Base-by-base conservation (phyloP, 2,888 invertebrate genomes). In the Plagodis dolabraria region DNA sequence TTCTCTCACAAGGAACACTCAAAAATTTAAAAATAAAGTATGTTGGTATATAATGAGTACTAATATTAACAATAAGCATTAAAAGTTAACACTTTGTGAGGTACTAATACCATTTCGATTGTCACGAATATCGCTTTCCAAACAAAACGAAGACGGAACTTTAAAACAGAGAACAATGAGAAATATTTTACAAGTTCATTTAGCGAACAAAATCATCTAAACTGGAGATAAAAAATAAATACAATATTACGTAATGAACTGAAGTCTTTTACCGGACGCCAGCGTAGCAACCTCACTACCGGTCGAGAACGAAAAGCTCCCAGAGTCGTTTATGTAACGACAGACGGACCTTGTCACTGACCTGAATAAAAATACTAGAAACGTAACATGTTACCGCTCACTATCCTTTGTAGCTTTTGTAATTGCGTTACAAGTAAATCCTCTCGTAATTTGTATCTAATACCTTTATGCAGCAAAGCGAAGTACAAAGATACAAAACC, bases 401-500 rank as follows among this genome's bases (percentile, higher is more conserved):
- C n/a, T 69, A 64, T 63, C 56, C 64, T 65, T 69, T 70, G 67
- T 65, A 62, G 69, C 65, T 68, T 69, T 61, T 62, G 57, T 69
- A 66, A 67, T 59, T 65, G 63, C 60, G 62, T 64, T 60, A 67
- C 60, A 64, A 72, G 75, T 74, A 79, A 80, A 77, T 77, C 74
- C 77, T 77, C 79, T 82, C 80, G 79, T 85, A 81, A 82, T 81
- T 85, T 83, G 82, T 80, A 76, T 78, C 40, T 83, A 71, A 81
- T 82, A 82, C 81, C 72, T 82, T 78, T 82, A 79, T 77, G 77
- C 78, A 77, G 78, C 83, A 82, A 85, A 80, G 83, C 76, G 75
- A 77, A 71, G 72, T 70, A 83, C 85, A 86, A 87, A 88, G 87
- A 85, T 79, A 77, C 79, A 83, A 60, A 40, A 84, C 80, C 83